Percentiles rank a stretch among this genome's conserved stretches.
These are phyloP conservation scores for Amphibalanus amphitrite DNA, from an alignment of 1,140 invertebrate species.

Conservation along the genomic window DNA sequence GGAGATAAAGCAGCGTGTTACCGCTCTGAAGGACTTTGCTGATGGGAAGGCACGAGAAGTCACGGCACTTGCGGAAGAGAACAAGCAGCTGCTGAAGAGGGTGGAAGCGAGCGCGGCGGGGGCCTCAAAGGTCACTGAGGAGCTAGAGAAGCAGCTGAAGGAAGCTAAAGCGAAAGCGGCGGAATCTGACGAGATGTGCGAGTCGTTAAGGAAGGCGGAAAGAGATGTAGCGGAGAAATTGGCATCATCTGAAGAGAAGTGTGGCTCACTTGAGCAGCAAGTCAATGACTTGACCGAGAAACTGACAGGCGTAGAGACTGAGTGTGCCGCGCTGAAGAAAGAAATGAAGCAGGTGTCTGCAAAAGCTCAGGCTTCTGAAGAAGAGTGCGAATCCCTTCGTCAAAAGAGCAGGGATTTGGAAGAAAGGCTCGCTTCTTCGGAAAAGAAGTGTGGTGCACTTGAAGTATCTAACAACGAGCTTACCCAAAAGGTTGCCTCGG, in stretches of 20 bases:
- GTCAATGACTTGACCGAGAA: conserved; percentile 18
- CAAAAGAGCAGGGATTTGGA: no score
- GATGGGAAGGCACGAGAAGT: no score
- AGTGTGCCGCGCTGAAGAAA: conserved; percentile 21
- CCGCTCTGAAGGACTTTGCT: background rate
- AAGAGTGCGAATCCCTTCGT: no score
- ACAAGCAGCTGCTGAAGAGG: conserved; percentile 2
- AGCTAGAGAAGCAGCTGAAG: conserved; percentile 26
- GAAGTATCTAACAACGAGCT: conserved; percentile 6
- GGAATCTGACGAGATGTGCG: conserved; percentile 16
- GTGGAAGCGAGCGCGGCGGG: conserved; percentile 14
- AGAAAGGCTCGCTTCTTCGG: no score
- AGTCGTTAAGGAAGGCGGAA: conserved; percentile 20
- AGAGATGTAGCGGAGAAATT: conserved; percentile 10
- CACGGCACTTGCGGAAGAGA: background rate
- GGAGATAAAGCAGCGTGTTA: conserved; percentile 5
- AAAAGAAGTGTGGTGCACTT: conserved; percentile 9
- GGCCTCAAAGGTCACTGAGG: conserved; percentile 17
- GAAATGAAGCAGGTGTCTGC: conserved; percentile 19
- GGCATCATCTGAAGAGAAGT: conserved; percentile 14
- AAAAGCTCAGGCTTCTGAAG: no score
- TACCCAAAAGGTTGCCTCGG: background rate
- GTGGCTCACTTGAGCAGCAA: conserved; percentile 17
- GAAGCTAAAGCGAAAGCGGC: conserved; percentile 22
- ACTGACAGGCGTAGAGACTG: conserved; percentile 21